Evolutionary conservation across 2,888 invertebrate genomes (phyloP).

Genomic region (Drosophila fulvimacula): DNA sequence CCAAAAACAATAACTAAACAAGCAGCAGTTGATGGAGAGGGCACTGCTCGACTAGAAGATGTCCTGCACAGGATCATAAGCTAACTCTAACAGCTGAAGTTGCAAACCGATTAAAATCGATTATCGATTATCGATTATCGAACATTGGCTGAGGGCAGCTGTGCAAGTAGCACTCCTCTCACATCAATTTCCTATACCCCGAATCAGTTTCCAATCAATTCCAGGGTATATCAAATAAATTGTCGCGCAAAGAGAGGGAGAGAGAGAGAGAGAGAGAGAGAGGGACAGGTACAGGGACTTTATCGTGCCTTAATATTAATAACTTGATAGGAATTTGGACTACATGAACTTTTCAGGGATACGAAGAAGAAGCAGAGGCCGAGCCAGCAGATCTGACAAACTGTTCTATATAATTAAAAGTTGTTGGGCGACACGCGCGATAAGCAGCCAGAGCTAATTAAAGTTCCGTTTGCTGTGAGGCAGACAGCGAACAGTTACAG

Average conservation of each 20-base stretch:
- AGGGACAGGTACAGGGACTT: constrained; percentile 3
- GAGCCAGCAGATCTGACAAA: constrained; percentile 8
- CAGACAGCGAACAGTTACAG: constrained; percentile 16
- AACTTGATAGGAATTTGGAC: constrained; percentile 1
- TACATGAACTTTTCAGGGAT: not conserved
- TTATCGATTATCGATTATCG: too few species aligned
- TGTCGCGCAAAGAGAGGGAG: constrained; percentile 40
- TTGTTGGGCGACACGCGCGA: constrained; percentile 15
- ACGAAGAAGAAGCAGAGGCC: not conserved
- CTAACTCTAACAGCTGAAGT: too few species aligned
- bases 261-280: not conserved
- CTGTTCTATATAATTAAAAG: constrained; percentile 26
- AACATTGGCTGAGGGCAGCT: too few species aligned
- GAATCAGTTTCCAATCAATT: not conserved
- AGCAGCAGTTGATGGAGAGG: not conserved
- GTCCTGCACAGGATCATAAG: not conserved
- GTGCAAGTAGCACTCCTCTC: too few species aligned
- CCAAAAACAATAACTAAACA: constrained; percentile 16
- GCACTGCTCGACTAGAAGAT: not conserved
- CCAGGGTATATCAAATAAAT: not conserved
- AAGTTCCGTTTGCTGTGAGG: constrained; percentile 8
- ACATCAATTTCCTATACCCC: not conserved
- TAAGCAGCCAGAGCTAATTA: constrained; percentile 36
- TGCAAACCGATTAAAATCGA: too few species aligned
- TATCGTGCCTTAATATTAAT: not conserved